Evolutionary conservation across 2,797 vertebrate species (phyloP), one percentile per base, ranked within the genome.

Genomic region (Taeniopygia guttata): DNA sequence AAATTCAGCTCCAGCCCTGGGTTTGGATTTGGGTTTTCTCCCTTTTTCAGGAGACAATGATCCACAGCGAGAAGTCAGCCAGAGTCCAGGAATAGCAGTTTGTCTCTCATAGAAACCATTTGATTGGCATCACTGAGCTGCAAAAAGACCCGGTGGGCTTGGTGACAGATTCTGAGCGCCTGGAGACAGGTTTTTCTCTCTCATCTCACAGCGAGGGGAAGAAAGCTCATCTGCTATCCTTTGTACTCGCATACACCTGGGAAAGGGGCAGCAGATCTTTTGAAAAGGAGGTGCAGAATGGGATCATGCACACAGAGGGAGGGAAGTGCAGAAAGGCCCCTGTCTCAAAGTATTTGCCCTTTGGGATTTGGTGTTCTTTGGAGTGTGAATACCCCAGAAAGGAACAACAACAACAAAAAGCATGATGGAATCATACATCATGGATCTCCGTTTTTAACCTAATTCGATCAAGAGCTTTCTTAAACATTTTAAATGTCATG

Each of bases 101-200:
- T 51, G 52, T 75, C 34, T 96, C 66, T 84, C 55, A 17, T 26
- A 84, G 92, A 90, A 93, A 84, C 74, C 36, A 15, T 66, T 90
- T 93, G 82, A 87, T 84, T 91, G 87, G 32, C 78, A 83, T 66
- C 78, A 29, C 7, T 54, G 79, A 91, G 64, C 76, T 89, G 74
- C 66, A 62, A 51, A 88, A 80, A 45, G 79, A 36, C 64, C 55
- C n/a, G 2, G 74, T 69, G 63, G 69, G 78, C 69, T 92, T 56
- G 48, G 54, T 62, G 84, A 54, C 76, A 84, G 82, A 58, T 72
- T 59, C n/a, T 51, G 70, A 63, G 64, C 40, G 46, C 72, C 73
- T 66, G 75, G 38, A 83, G 85, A 52, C 23, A 64, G 32, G 42
- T 21, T 94, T 62, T 79, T 67, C 73, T 87, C 38, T 51, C 49